A percentile compares a stretch with the other conserved stretches of the same genome.
These are phyloP conservation scores for Leucoraja erinaceus DNA, from an alignment of 2,113 vertebrate genomes.

Conservation along the genomic window DNA sequence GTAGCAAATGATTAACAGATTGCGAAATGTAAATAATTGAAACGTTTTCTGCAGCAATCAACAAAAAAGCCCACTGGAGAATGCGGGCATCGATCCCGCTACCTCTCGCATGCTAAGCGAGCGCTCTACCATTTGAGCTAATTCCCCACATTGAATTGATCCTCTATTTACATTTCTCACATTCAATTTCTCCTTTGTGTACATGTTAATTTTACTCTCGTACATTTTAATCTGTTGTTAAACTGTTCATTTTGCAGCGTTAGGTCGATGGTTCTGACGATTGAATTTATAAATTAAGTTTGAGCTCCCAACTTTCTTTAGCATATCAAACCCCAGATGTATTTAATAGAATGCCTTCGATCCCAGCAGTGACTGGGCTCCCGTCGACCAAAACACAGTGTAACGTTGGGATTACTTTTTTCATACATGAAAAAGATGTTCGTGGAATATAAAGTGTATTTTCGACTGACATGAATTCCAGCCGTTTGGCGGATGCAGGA, in stretches of 20 bases:
- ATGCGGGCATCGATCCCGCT: conserved; percentile 65
- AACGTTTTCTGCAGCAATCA: neutral
- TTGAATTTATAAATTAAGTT: neutral
- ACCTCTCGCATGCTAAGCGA: conserved; percentile 62
- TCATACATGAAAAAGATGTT: neutral
- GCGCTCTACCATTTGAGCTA: conserved; percentile 67
- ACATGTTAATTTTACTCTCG: neutral
- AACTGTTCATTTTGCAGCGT: neutral
- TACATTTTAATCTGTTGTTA: neutral
- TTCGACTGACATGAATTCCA: neutral
- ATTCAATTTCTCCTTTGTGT: no score
- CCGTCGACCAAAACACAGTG: neutral
- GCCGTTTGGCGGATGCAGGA: neutral
- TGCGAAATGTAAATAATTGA: neutral
- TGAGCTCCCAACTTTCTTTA: neutral
- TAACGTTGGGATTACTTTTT: neutral
- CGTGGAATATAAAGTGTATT: neutral
- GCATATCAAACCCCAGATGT: neutral
- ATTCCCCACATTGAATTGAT: conserved; percentile 46
- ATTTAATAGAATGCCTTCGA: neutral
- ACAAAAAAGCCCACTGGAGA: conserved; percentile 45
- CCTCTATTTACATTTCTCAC: neutral
- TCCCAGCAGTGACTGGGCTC: neutral
- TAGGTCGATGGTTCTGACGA: neutral
- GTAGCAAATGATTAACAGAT: neutral